Evolutionary conservation across 1,140 invertebrate species (phyloP).

Genomic region (Pomacea maculata): DNA sequence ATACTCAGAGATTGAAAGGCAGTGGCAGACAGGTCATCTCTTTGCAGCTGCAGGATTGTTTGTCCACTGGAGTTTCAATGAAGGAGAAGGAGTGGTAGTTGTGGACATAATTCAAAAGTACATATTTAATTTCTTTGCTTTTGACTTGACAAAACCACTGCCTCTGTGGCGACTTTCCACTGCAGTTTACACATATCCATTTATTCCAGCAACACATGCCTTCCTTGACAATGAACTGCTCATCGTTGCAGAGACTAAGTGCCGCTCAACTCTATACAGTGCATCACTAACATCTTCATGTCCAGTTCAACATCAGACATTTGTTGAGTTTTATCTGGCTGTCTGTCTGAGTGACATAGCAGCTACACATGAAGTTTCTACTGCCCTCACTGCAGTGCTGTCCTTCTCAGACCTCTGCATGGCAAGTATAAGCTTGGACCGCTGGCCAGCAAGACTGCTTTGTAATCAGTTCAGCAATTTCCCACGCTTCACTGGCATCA

Average conservation of each 20-base stretch:
- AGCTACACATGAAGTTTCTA: constrained; percentile 1
- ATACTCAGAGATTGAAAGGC: constrained; percentile 27
- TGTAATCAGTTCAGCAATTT: constrained; percentile 26
- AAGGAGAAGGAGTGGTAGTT: constrained; percentile 33
- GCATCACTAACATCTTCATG: constrained; percentile 10
- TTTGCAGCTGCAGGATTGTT: constrained; percentile 13
- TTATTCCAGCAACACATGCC: constrained; percentile 7
- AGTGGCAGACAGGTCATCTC: constrained; percentile 6
- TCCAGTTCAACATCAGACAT: background rate
- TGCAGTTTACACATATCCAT: background rate
- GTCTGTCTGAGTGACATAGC: constrained; percentile 39
- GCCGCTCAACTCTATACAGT: constrained; percentile 9
- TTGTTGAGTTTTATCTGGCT: constrained; percentile 31
- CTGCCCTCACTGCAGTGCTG: constrained; percentile 13
- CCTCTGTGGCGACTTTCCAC: constrained; percentile 5
- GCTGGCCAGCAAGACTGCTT: constrained; percentile 32
- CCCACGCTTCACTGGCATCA: constrained; percentile 3
- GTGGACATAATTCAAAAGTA: constrained; percentile 22
- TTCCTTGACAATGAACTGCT: constrained; percentile 9
- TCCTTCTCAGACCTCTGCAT: constrained; percentile 30
- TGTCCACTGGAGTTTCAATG: constrained; percentile 39
- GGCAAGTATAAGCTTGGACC: background rate
- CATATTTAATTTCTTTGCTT: constrained; percentile 27
- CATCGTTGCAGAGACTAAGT: background rate
- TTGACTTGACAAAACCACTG: constrained; percentile 10